phyloP scores from a whole-genome alignment of 2,797 vertebrate genomes.

The Myotis planiceps region DNA sequence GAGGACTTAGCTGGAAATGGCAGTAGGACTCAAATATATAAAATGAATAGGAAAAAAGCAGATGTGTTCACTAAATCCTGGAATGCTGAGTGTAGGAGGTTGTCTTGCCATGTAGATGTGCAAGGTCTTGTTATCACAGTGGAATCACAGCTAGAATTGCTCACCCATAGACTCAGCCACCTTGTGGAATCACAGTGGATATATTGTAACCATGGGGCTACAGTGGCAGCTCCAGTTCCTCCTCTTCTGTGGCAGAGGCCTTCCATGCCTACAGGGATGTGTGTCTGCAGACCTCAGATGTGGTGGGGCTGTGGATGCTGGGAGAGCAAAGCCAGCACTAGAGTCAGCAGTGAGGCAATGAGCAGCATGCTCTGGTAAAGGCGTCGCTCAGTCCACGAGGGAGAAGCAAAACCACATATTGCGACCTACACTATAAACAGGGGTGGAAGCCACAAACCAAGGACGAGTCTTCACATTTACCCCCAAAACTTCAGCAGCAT shows the following conservation, averaged over 20 bases:
- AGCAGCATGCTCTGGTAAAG: not conserved
- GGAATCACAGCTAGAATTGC: not conserved
- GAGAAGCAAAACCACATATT: not conserved
- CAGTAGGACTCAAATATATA: not conserved
- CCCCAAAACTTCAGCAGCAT: not conserved
- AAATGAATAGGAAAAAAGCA: not conserved
- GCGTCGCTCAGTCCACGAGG: not conserved
- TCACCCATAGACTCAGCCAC: not conserved
- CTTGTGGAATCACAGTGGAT: not conserved
- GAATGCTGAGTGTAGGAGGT: not conserved
- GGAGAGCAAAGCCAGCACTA: not conserved
- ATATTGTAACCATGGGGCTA: not conserved
- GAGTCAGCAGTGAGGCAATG: not conserved
- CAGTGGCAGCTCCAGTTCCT: not conserved
- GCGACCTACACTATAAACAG: not conserved
- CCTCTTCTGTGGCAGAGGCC: not conserved
- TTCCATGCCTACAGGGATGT: too few relatives aligned
- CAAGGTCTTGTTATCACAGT: not conserved
- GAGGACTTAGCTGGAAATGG: not conserved
- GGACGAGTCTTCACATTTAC: not conserved
- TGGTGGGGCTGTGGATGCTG: not conserved
- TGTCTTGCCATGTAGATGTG: not conserved
- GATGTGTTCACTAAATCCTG: not conserved
- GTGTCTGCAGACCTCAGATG: not conserved
- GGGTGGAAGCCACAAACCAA: constrained; percentile 13